Conservation (phyloP, 2,113 vertebrate species). For the Melanerpes formicivorus region DNA sequence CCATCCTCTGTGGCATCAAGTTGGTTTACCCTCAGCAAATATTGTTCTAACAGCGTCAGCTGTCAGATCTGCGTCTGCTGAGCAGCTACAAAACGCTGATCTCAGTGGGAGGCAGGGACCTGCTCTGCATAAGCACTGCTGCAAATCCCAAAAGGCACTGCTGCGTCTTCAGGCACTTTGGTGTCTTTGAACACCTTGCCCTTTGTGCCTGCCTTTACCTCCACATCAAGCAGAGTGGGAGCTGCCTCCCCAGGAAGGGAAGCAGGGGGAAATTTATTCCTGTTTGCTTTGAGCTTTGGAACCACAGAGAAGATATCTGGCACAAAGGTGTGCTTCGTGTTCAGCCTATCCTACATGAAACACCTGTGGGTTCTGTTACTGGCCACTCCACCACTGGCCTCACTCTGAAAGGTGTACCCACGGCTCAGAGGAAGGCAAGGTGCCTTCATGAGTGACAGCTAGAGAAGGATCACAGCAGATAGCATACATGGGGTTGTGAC, state of each 20-base stretch:
- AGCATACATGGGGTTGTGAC: not conserved
- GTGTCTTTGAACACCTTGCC: constrained; percentile 59
- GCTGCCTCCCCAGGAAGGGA: constrained; percentile 26
- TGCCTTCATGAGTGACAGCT: not conserved
- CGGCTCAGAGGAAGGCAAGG: constrained; percentile 4
- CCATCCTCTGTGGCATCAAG: not conserved
- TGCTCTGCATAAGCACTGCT: constrained; percentile 61
- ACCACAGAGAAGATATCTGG: not conserved
- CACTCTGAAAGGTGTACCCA: not conserved
- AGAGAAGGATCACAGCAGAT: not conserved
- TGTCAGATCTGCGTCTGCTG: constrained; percentile 70
- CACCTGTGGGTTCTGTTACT: not conserved
- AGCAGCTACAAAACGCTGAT: constrained; percentile 66
- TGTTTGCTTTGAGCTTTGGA: constrained; percentile 57
- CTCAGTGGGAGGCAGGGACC: constrained; percentile 60
- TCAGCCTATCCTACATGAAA: not conserved
- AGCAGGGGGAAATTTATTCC: constrained; percentile 49
- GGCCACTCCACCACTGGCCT: not conserved
- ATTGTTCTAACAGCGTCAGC: constrained; percentile 63
- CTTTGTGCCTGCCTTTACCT: constrained; percentile 56
- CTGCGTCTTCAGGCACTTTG: constrained; percentile 58
- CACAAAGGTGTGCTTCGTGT: constrained; percentile 23
- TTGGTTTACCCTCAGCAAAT: constrained; percentile 60
- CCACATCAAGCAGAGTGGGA: constrained; percentile 30
- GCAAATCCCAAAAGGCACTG: constrained; percentile 63